Percentiles rank a stretch among this genome's conserved stretches.
Conservation (phyloP, 2,888 invertebrate genomes). For the Drosophila leonis region DNA sequence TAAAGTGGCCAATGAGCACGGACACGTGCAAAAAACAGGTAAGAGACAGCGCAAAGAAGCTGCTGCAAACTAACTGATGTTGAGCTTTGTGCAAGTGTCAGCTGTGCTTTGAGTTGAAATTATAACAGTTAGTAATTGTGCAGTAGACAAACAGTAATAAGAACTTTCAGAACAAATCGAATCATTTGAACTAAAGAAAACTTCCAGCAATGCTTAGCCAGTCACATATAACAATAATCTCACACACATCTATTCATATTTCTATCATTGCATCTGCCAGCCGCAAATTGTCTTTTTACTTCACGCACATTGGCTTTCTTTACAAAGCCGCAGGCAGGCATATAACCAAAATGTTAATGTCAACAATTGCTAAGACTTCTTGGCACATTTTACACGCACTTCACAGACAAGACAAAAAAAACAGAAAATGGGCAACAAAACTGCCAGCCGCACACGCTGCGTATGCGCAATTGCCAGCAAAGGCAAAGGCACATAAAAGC, state of each 20-base stretch:
- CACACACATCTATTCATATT: not conserved
- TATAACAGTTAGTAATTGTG: conserved; percentile 2
- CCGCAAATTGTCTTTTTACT: conserved; percentile 15
- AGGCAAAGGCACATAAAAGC: conserved; percentile 69
- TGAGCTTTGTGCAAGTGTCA: conserved; percentile 63
- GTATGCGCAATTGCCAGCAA: conserved; percentile 59
- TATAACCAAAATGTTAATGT: conserved; percentile 56
- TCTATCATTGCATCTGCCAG: not conserved
- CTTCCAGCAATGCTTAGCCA: not conserved
- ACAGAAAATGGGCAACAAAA: not conserved
- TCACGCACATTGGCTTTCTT: conserved; percentile 25
- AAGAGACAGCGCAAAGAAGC: not conserved
- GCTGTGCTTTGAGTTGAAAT: conserved; percentile 18
- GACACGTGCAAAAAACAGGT: conserved; percentile 33
- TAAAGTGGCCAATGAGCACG: conserved; percentile 73
- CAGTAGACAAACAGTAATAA: not conserved
- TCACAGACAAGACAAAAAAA: not conserved
- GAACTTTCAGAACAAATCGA: not conserved
- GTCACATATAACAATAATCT: not conserved
- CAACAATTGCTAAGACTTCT: conserved; percentile 61
- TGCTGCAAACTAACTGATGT: conserved; percentile 5
- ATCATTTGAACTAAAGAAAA: not conserved
- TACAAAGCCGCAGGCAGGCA: conserved; percentile 18
- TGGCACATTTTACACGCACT: not conserved
- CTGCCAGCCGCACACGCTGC: conserved; percentile 28